A percentile compares a stretch with the other conserved stretches of the same genome.
Conservation (phyloP, 2,797 vertebrate species). For the Botia kubotai region DNA sequence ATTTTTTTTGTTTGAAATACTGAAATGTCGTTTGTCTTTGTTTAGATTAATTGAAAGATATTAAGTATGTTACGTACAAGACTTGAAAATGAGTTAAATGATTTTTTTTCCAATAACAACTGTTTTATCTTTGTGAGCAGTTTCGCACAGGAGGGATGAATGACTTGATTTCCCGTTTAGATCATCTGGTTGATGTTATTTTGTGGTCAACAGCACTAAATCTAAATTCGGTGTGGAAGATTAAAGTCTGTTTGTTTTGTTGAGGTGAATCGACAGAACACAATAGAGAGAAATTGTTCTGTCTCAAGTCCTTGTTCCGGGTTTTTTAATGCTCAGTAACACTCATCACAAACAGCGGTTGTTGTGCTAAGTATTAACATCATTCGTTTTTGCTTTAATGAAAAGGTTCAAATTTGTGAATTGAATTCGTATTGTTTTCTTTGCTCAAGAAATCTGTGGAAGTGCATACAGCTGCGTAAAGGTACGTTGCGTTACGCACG, state of each 20-base stretch:
- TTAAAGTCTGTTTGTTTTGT: neutral
- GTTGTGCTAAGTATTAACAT: conserved; percentile 53
- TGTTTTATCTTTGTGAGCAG: neutral
- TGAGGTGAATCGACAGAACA: neutral
- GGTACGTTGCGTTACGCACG: neutral
- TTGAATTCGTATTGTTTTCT: neutral
- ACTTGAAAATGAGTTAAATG: neutral
- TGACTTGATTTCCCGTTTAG: neutral
- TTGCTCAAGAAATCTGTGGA: neutral
- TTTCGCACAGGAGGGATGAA: neutral
- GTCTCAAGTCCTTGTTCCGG: neutral
- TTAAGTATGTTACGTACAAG: neutral
- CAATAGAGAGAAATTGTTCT: neutral
- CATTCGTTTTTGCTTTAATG: conserved; percentile 16
- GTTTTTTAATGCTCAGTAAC: conserved; percentile 23
- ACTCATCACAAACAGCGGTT: conserved; percentile 30
- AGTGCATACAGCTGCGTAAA: neutral
- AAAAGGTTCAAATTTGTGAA: conserved; percentile 1
- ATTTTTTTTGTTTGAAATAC: conserved; percentile 7
- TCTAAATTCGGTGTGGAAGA: neutral
- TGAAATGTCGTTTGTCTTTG: neutral
- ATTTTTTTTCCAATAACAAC: neutral
- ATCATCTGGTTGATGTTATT: neutral
- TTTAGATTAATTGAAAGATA: neutral
- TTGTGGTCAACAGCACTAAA: conserved; percentile 1